These are phyloP conservation scores for Nothoprocta pentlandii DNA, from an alignment of 2,113 vertebrate genomes.

Conservation along the genomic window DNA sequence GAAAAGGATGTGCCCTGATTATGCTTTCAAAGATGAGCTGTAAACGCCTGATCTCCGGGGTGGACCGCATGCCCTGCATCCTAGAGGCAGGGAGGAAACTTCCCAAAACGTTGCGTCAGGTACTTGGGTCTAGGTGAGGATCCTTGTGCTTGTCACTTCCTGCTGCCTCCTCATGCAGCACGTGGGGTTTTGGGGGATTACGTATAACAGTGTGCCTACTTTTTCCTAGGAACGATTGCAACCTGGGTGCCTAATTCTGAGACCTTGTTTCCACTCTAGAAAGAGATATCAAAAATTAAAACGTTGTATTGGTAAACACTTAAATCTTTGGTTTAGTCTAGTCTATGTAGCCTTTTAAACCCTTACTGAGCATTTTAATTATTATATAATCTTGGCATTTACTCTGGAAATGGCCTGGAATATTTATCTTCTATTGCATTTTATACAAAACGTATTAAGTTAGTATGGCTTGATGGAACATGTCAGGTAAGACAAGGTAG, in stretches of 20 bases:
- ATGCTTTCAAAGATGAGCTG: neutral
- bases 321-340: neutral
- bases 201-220: neutral
- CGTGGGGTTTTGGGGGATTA: neutral
- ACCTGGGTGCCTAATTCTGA: neutral
- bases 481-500: neutral
- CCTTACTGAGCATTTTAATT: neutral
- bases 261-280: neutral
- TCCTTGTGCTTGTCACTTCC: neutral
- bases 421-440: neutral
- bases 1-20: neutral
- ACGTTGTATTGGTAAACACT: fast-evolving
- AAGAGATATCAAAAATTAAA: neutral
- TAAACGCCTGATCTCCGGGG: neutral
- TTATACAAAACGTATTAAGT: conserved; percentile 22
- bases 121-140: neutral
- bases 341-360: neutral
- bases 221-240: neutral
- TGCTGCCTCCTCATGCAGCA: neutral
- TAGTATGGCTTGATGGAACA: neutral
- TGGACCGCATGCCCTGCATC: neutral
- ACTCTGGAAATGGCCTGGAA: neutral
- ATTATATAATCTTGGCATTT: neutral
- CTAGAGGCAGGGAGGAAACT: neutral
- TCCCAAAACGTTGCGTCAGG: neutral